Percentiles rank a stretch among this genome's conserved stretches.
Evolutionary conservation across 2,797 vertebrate genomes (phyloP).

Genomic region (Cyprinodon diabolis): DNA sequence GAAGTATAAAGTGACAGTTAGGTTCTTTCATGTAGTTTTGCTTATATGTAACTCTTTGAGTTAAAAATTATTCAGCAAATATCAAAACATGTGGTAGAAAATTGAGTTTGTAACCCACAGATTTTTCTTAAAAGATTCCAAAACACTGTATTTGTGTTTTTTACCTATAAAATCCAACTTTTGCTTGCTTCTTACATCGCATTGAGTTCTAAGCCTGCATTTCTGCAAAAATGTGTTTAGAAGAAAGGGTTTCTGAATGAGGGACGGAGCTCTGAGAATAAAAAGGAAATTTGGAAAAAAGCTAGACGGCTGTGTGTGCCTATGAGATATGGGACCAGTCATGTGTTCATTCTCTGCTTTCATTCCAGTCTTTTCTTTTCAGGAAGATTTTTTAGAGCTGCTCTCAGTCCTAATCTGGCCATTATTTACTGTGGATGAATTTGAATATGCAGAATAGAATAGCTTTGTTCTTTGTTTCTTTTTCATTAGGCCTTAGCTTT

Average conservation of each 20-base stretch:
- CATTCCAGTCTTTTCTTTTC: conserved; percentile 39
- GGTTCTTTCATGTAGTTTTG: conserved; percentile 55
- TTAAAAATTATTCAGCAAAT: conserved; percentile 50
- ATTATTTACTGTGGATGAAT: conserved; percentile 50
- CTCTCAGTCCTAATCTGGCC: conserved; percentile 45
- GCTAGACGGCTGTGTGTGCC: conserved; percentile 47
- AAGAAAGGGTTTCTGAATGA: conserved; percentile 3
- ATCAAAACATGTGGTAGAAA: conserved; percentile 51
- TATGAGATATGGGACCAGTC: conserved; percentile 48
- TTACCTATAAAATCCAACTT: conserved; percentile 26
- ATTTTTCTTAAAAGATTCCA: conserved; percentile 52
- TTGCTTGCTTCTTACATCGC: not conserved
- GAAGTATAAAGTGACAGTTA: conserved; percentile 15
- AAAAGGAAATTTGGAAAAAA: conserved; percentile 43
- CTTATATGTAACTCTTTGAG: conserved; percentile 53
- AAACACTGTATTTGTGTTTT: conserved; percentile 34
- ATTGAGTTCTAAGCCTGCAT: conserved; percentile 17
- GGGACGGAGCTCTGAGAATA: conserved; percentile 23
- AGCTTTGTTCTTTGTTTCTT: conserved; percentile 13
- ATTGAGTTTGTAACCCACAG: conserved; percentile 41
- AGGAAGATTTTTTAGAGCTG: conserved; percentile 32
- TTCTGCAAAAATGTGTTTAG: not conserved
- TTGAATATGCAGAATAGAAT: conserved; percentile 40
- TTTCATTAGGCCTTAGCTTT: conserved; percentile 40
- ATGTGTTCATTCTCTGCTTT: conserved; percentile 42